These are phyloP conservation scores for Tamias sibiricus DNA, from an alignment of 2,113 vertebrate species.

Conservation along the genomic window DNA sequence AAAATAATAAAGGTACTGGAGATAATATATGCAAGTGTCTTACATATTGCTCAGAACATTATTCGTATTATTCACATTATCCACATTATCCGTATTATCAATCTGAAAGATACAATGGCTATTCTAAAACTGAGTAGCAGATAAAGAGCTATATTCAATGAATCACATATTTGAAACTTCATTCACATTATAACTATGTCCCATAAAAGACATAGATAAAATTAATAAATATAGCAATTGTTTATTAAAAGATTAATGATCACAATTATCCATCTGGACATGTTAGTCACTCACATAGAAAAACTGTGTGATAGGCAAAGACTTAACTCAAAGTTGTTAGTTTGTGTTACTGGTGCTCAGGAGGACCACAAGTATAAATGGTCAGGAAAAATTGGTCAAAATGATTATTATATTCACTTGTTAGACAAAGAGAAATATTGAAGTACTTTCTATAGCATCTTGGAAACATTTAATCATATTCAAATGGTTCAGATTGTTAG, in stretches of 20 bases:
- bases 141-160: not conserved
- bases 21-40: not conserved
- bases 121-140: not conserved
- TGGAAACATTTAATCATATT: not conserved
- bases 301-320: not conserved
- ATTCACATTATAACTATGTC: not conserved
- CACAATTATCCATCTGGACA: not conserved
- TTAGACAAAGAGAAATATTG: not conserved
- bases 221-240: not conserved
- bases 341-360: not conserved
- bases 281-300: not conserved
- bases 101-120: not conserved
- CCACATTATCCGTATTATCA: not conserved
- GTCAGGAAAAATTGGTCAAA: not conserved
- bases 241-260: not conserved
- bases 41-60: not conserved
- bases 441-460: constrained; percentile 4
- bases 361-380: not conserved
- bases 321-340: not conserved
- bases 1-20: constrained; percentile 7
- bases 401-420: not conserved
- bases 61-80: too few relatives aligned
- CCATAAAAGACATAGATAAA: not conserved
- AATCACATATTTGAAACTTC: not conserved
- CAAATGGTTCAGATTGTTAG: not conserved